phyloP scores from a whole-genome alignment of 2,888 invertebrate species.

The Cephus rjabovi region DNA sequence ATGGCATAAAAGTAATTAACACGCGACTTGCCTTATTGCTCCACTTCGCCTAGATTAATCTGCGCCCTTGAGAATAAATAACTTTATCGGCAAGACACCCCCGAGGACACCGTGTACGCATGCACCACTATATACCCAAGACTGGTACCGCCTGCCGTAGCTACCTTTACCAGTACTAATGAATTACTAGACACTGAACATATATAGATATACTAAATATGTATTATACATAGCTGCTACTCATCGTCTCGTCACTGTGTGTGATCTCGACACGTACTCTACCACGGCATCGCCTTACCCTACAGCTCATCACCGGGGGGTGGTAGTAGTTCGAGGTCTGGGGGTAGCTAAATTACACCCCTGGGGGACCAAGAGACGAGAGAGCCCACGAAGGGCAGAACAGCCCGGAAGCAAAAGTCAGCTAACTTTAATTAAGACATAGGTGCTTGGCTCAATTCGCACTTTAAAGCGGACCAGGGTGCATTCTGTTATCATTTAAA shows the following conservation, averaged over 20 bases:
- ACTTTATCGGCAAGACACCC: conserved; percentile 23
- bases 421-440: conserved; percentile 58
- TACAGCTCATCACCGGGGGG: conserved; percentile 12
- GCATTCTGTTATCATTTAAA: background rate
- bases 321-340: conserved; percentile 13
- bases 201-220: background rate
- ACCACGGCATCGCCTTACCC: background rate
- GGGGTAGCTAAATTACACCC: conserved; percentile 52
- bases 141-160: background rate
- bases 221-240: background rate
- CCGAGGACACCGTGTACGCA: background rate
- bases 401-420: conserved; percentile 45
- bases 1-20: conserved; percentile 21
- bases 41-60: background rate
- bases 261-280: background rate
- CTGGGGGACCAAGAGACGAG: conserved; percentile 46
- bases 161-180: background rate
- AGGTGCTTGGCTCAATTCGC: conserved; percentile 3
- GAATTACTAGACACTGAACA: background rate
- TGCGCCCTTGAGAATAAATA: conserved; percentile 29
- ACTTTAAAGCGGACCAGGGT: background rate
- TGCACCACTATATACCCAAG: background rate
- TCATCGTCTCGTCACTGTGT: background rate
- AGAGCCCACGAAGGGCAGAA: conserved; percentile 39
- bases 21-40: conserved; percentile 1